Conservation (phyloP, 2,797 vertebrate species). For the Lemur catta region DNA sequence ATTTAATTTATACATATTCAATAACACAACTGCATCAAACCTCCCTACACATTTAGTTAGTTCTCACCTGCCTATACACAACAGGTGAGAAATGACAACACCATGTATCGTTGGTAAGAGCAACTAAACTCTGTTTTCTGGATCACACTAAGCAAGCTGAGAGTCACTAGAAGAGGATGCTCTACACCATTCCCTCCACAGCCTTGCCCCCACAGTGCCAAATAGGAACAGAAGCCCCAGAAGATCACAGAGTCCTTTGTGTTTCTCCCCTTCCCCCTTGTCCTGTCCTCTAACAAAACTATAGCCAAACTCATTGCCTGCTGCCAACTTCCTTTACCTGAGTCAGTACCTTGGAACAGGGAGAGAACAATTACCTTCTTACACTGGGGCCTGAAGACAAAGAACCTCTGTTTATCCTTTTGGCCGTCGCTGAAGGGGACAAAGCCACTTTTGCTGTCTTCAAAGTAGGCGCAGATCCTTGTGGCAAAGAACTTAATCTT, state of each 20-base stretch:
- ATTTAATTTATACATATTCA: neutral
- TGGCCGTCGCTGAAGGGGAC: conserved; percentile 87
- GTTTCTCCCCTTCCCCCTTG: neutral
- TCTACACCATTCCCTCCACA: fast-evolving
- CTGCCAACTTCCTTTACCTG: neutral
- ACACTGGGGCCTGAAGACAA: conserved; percentile 84
- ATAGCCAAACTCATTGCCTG: neutral
- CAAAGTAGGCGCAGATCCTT: conserved; percentile 85
- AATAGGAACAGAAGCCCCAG: neutral
- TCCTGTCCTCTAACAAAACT: neutral
- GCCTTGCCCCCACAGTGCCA: neutral
- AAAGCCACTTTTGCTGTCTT: conserved; percentile 89
- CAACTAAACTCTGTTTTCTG: neutral
- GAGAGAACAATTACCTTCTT: conserved; percentile 87
- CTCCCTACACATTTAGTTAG: neutral
- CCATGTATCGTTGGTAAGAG: neutral
- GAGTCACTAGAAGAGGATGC: neutral
- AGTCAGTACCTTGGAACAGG: neutral
- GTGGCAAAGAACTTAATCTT: conserved; percentile 86
- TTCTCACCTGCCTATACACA: neutral
- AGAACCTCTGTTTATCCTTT: conserved; percentile 88
- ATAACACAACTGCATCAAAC: neutral
- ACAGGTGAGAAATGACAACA: neutral
- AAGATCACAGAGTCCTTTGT: neutral
- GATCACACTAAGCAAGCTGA: neutral